Evolutionary conservation across 2,113 vertebrate species (phyloP), one percentile per base, ranked within the genome.

Genomic region (Thryonomys swinderianus): DNA sequence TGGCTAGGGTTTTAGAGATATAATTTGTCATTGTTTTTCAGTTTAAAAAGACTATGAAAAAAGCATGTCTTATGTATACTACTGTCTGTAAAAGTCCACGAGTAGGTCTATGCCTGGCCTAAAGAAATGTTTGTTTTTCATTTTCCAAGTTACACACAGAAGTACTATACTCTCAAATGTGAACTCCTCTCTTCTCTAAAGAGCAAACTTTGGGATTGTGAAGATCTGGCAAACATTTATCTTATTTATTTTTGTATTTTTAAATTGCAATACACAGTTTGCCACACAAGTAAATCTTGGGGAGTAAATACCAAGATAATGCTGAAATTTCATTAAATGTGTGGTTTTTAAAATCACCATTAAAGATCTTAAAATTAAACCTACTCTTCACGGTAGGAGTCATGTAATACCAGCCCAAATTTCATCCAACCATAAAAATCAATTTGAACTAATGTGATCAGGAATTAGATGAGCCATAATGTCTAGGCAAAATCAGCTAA

Each of bases 391-490:
- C 79, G 84, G 67, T 91, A 94, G 76, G 20, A 85, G 96, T 97
- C 23, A 40, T 84, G 21, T 57, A 94, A 93, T 92, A 55, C 91
- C 93, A 91, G 74, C 45, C 80, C 84, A 88, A 86, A 96, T 95
- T 94, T 96, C 88, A 96, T 64, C 80, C 93, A 95, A 92, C 89
- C 91, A 97, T 96, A 94, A 96, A 96, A 96, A 95, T 95, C 66
- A 97, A 95, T 97, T 95, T 96, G 95, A 96, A 88, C 95, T 95
- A 97, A 96, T 94, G 88, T 83, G 45, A 92, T 91, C 96, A 73
- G 81, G 97, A 96, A 97, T 91, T 94, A 97, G 85, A 95, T 96
- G 82, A 94, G 55, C 95, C 93, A 88, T 96, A 93, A 96, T 95
- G 76, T 95, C 62, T 53, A 34, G 51, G 90, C 89, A 96, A 90